Conservation (phyloP, 2,113 vertebrate genomes). For the Anser brachyrhynchus region DNA sequence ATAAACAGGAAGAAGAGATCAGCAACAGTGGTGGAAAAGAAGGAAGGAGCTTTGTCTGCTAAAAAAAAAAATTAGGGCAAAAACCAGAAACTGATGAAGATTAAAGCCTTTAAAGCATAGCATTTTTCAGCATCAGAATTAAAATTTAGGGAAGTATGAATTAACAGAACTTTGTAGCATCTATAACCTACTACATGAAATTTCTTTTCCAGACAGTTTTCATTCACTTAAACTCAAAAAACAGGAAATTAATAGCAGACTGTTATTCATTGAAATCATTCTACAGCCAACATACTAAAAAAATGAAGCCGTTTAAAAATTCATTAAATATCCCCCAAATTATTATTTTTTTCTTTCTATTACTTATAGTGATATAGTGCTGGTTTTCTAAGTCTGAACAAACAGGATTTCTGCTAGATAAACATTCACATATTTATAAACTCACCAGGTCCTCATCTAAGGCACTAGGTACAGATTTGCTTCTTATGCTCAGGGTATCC, state of each 20-base stretch:
- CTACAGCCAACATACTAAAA: neutral
- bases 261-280: neutral
- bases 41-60: neutral
- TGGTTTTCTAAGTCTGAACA: neutral
- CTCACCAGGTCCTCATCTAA: constrained; percentile 85
- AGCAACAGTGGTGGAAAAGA: neutral
- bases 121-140: neutral
- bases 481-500: constrained; percentile 81
- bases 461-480: constrained; percentile 88
- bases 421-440: constrained; percentile 18
- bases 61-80: neutral
- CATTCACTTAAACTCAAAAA: neutral
- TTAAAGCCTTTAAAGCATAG: neutral
- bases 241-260: neutral
- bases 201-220: neutral
- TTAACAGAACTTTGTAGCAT: neutral
- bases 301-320: neutral
- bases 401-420: neutral
- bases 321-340: neutral
- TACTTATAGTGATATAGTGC: neutral
- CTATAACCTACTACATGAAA: neutral
- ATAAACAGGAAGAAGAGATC: neutral
- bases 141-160: neutral
- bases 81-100: neutral
- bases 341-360: neutral